Evolutionary conservation across 2,888 invertebrate genomes (phyloP).

Genomic region (Synergus laeviventris): DNA sequence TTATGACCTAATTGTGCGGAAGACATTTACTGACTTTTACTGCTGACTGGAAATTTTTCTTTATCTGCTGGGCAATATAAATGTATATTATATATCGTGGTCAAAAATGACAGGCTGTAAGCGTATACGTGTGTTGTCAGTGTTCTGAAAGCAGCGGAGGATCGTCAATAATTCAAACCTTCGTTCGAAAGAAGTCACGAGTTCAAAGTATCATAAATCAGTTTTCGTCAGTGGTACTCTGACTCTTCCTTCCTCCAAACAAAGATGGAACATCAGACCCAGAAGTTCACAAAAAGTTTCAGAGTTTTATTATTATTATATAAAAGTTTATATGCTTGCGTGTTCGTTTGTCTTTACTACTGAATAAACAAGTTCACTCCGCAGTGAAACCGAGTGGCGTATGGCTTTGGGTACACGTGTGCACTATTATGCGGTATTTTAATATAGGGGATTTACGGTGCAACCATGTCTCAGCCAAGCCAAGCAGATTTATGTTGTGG

Average conservation of each 20-base stretch:
- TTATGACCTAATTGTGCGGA: neutral
- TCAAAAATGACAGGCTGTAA: neutral
- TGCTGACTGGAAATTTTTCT: slow-evolving; percentile 3
- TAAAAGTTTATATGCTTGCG: neutral
- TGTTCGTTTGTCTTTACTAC: neutral
- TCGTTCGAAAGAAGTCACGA: slow-evolving; percentile 41
- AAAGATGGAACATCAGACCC: neutral
- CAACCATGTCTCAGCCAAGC: slow-evolving; percentile 46
- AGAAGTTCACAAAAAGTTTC: neutral
- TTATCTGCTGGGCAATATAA: neutral
- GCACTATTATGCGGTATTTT: slow-evolving; percentile 39
- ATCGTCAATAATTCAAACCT: slow-evolving; percentile 25
- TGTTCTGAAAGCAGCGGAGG: neutral
- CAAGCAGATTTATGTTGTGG: slow-evolving; percentile 51
- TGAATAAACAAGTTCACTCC: slow-evolving; percentile 1
- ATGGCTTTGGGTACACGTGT: slow-evolving; percentile 6
- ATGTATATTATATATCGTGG: neutral
- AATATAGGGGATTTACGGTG: slow-evolving; percentile 48
- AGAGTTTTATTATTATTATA: no score
- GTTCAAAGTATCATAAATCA: slow-evolving; percentile 48
- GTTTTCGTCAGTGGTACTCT: slow-evolving; percentile 46
- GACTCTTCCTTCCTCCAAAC: slow-evolving; percentile 30
- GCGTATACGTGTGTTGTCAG: neutral
- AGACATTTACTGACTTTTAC: slow-evolving; percentile 6
- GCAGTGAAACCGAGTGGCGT: neutral